Evolutionary conservation across 2,888 invertebrate genomes (phyloP).

Genomic region (Hyposoter didymator): DNA sequence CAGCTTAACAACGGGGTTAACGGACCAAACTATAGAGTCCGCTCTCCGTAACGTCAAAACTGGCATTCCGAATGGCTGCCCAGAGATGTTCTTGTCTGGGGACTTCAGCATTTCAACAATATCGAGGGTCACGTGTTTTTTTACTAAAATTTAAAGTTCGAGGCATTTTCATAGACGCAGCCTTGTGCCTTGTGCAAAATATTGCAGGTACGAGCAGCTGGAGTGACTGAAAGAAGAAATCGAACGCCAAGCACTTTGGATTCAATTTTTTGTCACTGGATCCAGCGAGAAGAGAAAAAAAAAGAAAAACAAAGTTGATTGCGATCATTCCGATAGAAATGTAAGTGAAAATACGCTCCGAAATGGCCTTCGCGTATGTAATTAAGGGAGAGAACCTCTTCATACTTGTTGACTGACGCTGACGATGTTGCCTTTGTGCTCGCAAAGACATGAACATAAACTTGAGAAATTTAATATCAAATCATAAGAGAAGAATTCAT

Average conservation of each 20-base stretch:
- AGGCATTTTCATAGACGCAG: background rate
- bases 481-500: conserved; percentile 70
- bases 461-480: conserved; percentile 65
- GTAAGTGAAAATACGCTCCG: background rate
- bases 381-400: background rate
- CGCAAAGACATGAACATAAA: conserved; percentile 28
- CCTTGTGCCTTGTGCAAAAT: background rate
- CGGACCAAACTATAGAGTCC: conserved; percentile 74
- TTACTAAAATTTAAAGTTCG: background rate
- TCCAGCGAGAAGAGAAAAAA: background rate
- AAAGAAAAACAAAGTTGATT: background rate
- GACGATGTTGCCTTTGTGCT: background rate
- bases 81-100: background rate
- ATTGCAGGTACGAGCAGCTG: background rate
- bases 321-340: background rate
- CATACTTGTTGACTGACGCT: conserved; percentile 3
- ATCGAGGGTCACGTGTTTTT: background rate
- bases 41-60: conserved; percentile 12
- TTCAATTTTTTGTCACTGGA: no score
- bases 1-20: conserved; percentile 66
- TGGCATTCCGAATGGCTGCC: conserved; percentile 74
- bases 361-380: conserved; percentile 30
- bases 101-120: background rate
- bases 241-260: no score
- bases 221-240: no score